Percentiles rank a stretch among this genome's conserved stretches.
These are phyloP conservation scores for Poicephalus meyeri DNA, from an alignment of 2,113 vertebrate species.

Conservation along the genomic window DNA sequence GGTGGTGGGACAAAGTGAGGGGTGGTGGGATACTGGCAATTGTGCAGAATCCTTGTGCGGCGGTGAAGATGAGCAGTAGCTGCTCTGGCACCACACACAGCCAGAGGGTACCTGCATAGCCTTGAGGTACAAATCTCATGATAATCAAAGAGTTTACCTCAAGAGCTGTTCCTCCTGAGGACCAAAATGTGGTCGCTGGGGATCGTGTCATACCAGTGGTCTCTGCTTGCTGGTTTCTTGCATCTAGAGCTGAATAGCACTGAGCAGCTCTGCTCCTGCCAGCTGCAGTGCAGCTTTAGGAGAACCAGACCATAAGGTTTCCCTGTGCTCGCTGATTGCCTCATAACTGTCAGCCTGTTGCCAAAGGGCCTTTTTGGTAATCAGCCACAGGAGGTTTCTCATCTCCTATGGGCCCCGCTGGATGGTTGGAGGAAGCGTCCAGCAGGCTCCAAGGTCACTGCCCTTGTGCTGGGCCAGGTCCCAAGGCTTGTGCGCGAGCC, in stretches of 20 bases:
- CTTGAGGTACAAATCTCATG: background rate
- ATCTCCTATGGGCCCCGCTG: background rate
- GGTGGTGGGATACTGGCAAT: background rate
- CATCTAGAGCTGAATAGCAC: background rate
- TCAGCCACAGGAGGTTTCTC: background rate
- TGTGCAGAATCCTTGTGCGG: background rate
- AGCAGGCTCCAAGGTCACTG: background rate
- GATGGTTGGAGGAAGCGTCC: background rate
- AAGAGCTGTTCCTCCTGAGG: background rate
- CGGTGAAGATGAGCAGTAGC: background rate
- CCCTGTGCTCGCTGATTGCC: background rate
- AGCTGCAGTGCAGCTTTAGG: background rate
- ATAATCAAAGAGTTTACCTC: background rate
- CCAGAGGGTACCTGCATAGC: background rate
- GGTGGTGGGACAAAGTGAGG: background rate
- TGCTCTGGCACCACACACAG: background rate
- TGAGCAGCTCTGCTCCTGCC: background rate
- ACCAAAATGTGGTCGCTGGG: background rate
- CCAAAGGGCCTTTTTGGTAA: background rate
- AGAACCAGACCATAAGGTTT: accelerated
- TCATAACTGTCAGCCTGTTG: accelerated
- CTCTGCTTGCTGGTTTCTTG: background rate
- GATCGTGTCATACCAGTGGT: accelerated
- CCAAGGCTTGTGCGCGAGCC: background rate
- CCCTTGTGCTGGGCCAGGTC: background rate